phyloP scores from a whole-genome alignment of 2,113 vertebrate genomes.

The Brachypodius melanocephalos region DNA sequence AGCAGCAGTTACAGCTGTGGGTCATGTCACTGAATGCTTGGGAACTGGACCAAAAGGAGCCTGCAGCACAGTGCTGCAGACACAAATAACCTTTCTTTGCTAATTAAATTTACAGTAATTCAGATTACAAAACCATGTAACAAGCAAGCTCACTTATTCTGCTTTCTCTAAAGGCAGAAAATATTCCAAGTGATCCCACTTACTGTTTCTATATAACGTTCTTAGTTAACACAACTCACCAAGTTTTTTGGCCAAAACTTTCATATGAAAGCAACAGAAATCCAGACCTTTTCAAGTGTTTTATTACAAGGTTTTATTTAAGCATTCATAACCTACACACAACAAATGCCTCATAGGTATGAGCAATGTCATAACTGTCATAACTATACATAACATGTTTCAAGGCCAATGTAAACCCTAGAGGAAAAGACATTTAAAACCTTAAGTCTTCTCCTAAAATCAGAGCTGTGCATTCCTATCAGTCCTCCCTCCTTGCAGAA shows the following conservation, averaged over 20 bases:
- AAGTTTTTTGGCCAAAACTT: background rate
- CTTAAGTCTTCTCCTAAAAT: background rate
- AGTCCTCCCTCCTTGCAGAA: background rate
- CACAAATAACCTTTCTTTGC: background rate
- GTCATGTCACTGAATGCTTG: background rate
- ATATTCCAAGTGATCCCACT: background rate
- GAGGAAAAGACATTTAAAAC: background rate
- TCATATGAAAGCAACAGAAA: background rate
- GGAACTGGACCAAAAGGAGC: background rate
- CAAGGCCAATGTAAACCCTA: background rate
- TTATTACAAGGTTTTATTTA: background rate
- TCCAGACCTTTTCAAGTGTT: background rate
- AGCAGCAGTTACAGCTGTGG: background rate
- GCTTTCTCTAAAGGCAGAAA: background rate
- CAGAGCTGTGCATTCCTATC: background rate
- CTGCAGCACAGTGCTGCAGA: background rate
- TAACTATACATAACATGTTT: background rate
- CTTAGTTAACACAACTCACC: background rate
- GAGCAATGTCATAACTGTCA: background rate
- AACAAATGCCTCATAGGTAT: background rate
- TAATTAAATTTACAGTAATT: background rate
- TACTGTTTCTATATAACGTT: background rate
- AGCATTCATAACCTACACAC: background rate
- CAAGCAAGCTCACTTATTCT: background rate
- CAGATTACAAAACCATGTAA: background rate